Evolutionary conservation across 2,113 vertebrate species (phyloP).

Genomic region (Plectropomus leopardus): DNA sequence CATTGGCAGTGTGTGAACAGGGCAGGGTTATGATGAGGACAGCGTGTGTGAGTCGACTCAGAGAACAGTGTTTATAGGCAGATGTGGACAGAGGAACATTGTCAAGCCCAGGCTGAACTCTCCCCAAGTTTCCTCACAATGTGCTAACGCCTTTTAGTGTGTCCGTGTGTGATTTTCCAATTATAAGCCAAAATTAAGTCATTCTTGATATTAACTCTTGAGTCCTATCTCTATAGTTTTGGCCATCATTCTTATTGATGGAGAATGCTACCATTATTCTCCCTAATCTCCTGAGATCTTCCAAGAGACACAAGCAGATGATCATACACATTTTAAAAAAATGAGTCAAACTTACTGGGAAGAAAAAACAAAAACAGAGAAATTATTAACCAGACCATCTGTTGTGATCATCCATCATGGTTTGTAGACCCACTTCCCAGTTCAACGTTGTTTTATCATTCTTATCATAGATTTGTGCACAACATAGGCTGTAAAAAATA

Average conservation of each 20-base stretch:
- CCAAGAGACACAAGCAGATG: background rate
- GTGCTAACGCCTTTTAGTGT: conserved; percentile 24
- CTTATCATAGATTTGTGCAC: background rate
- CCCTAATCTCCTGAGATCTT: background rate
- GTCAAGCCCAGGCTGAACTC: conserved; percentile 53
- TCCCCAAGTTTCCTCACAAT: conserved; percentile 58
- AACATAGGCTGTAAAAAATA: too few relatives aligned
- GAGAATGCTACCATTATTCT: background rate
- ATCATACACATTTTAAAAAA: background rate
- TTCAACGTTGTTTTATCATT: background rate
- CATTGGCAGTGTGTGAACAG: conserved; percentile 47
- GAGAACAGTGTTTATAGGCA: conserved; percentile 63
- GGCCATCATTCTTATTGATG: background rate
- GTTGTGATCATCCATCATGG: background rate
- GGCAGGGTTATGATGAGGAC: conserved; percentile 68
- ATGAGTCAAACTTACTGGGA: background rate
- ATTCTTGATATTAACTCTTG: background rate
- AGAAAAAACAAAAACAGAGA: background rate
- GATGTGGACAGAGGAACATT: conserved; percentile 80
- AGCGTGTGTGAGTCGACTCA: conserved; percentile 59
- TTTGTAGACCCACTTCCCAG: background rate
- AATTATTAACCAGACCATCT: background rate
- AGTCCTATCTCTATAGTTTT: background rate
- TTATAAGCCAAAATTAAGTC: conserved; percentile 6
- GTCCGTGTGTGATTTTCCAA: conserved; percentile 1